These are phyloP conservation scores for Neodiprion lecontei DNA, from an alignment of 1,140 invertebrate species.

Conservation along the genomic window DNA sequence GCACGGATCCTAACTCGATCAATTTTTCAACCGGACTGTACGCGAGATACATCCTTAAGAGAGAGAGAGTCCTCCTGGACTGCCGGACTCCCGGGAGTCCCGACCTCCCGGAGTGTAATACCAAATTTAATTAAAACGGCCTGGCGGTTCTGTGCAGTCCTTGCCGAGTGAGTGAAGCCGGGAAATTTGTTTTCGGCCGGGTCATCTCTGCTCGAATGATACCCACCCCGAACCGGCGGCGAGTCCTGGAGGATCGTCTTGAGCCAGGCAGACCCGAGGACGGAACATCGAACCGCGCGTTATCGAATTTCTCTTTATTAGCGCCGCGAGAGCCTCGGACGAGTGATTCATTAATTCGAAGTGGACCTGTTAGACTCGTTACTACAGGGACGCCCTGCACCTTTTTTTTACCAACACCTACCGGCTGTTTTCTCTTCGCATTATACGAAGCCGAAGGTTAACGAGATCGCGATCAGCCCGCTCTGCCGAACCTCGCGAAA, in stretches of 20 bases:
- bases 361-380: not conserved
- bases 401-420: not conserved
- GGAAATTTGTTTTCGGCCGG: not conserved
- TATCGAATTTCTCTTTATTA: not conserved
- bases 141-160: not conserved
- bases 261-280: not conserved
- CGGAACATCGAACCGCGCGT: not conserved
- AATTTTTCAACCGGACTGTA: no score
- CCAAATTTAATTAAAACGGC: not conserved
- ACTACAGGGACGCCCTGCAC: not conserved
- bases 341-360: not conserved
- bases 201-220: not conserved
- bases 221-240: not conserved
- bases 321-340: not conserved
- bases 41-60: no score
- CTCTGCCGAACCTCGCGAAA: no score
- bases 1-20: no score
- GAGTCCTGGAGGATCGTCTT: not conserved
- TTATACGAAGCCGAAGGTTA: no score
- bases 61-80: not conserved
- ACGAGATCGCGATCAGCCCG: no score
- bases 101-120: not conserved
- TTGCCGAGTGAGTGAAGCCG: not conserved
- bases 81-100: not conserved
- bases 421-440: no score